phyloP scores from a whole-genome alignment of 2,888 invertebrate species.

The Phortica magna region DNA sequence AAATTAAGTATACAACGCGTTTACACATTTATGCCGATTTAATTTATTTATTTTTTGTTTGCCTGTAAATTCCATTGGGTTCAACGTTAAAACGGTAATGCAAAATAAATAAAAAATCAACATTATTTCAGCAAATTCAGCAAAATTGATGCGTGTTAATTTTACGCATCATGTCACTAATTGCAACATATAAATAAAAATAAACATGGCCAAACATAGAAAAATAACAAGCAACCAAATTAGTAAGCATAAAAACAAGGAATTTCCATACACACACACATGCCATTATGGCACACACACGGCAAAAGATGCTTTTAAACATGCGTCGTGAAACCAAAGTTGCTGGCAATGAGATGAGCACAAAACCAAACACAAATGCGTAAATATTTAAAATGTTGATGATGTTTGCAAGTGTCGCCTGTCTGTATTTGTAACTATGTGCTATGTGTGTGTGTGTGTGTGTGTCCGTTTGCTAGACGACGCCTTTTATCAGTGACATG shows the following conservation, averaged over 20 bases:
- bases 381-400: conserved; percentile 23
- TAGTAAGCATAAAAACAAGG: neutral
- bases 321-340: neutral
- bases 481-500: neutral
- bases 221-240: neutral
- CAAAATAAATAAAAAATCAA: neutral
- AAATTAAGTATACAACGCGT: neutral
- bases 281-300: neutral
- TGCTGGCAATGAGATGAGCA: neutral
- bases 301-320: neutral
- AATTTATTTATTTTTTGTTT: neutral
- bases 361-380: conserved; percentile 4
- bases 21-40: neutral
- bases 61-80: no score
- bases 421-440: neutral
- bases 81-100: neutral
- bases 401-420: neutral
- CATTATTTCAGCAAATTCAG: neutral
- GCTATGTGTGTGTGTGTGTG: neutral
- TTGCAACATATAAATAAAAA: conserved; percentile 15
- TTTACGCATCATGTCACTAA: conserved; percentile 29
- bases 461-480: neutral
- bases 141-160: neutral
- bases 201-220: neutral
- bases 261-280: neutral